phyloP scores from a whole-genome alignment of 2,888 invertebrate species.

The Lasioglossum pauxillum region DNA sequence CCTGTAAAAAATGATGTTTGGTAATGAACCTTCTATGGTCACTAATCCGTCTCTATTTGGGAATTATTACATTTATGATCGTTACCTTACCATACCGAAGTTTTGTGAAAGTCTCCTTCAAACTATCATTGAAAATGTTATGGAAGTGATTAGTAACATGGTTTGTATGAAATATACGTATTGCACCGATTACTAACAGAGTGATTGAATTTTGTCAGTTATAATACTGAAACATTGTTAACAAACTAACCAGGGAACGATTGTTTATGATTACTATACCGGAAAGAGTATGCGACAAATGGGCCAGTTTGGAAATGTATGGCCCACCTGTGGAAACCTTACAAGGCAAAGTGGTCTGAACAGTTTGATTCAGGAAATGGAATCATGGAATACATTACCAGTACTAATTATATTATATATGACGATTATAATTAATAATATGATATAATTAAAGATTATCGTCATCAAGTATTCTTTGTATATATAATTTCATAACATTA shows the following conservation, averaged over 20 bases:
- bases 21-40: constrained; percentile 12
- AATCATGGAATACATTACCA: constrained; percentile 70
- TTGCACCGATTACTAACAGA: not conserved
- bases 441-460: not conserved
- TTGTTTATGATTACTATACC: not conserved
- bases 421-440: not conserved
- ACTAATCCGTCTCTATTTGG: not conserved
- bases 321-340: constrained; percentile 67
- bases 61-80: constrained; percentile 3
- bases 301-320: constrained; percentile 50
- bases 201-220: not conserved
- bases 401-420: constrained; percentile 55
- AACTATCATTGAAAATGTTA: constrained; percentile 33
- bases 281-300: constrained; percentile 21
- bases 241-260: constrained; percentile 34
- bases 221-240: not conserved
- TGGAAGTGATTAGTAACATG: constrained; percentile 59
- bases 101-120: constrained; percentile 57
- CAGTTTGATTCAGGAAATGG: constrained; percentile 71
- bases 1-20: constrained; percentile 31
- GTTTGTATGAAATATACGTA: constrained; percentile 39
- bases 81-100: constrained; percentile 8
- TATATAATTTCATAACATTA: too few relatives aligned
- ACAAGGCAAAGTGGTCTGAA: constrained; percentile 49
- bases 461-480: too few relatives aligned